Conservation (phyloP, 2,113 vertebrate species). For the Otus sunia region DNA sequence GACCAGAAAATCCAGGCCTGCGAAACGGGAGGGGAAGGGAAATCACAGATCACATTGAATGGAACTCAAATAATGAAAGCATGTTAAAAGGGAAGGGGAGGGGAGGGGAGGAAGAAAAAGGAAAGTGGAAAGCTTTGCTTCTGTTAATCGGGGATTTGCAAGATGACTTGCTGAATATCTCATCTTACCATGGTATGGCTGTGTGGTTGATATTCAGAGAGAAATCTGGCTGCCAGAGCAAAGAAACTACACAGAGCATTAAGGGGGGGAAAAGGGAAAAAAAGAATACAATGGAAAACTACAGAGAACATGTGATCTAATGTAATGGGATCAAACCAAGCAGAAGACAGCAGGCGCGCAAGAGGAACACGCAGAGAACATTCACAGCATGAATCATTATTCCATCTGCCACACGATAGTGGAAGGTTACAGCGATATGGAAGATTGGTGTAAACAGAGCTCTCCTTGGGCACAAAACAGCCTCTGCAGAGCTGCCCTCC, state of each 20-base stretch:
- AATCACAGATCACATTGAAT: slow-evolving; percentile 73
- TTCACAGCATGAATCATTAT: slow-evolving; percentile 68
- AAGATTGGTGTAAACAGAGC: slow-evolving; percentile 42
- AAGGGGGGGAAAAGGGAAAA: background rate
- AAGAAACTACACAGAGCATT: slow-evolving; percentile 44
- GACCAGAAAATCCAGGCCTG: slow-evolving; percentile 91
- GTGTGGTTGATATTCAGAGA: slow-evolving; percentile 58
- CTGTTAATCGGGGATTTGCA: slow-evolving; percentile 47
- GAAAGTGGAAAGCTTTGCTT: slow-evolving; percentile 46
- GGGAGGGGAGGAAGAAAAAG: background rate
- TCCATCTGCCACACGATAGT: slow-evolving; percentile 60
- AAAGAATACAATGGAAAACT: slow-evolving; percentile 63
- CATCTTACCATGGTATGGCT: slow-evolving; percentile 50
- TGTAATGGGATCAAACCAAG: slow-evolving; percentile 64
- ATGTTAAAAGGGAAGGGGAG: slow-evolving; percentile 46
- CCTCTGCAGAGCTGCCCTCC: slow-evolving; percentile 40
- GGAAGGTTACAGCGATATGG: slow-evolving; percentile 55
- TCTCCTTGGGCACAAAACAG: slow-evolving; percentile 42
- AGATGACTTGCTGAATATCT: slow-evolving; percentile 64
- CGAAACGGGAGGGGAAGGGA: slow-evolving; percentile 63
- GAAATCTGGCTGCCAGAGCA: slow-evolving; percentile 58
- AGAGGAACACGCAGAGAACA: slow-evolving; percentile 65
- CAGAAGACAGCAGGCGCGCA: slow-evolving; percentile 57
- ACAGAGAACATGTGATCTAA: slow-evolving; percentile 62
- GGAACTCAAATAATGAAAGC: slow-evolving; percentile 61